Base-by-base conservation (phyloP, 2,797 vertebrate genomes). In the Alcedo quadribrachys region DNA sequence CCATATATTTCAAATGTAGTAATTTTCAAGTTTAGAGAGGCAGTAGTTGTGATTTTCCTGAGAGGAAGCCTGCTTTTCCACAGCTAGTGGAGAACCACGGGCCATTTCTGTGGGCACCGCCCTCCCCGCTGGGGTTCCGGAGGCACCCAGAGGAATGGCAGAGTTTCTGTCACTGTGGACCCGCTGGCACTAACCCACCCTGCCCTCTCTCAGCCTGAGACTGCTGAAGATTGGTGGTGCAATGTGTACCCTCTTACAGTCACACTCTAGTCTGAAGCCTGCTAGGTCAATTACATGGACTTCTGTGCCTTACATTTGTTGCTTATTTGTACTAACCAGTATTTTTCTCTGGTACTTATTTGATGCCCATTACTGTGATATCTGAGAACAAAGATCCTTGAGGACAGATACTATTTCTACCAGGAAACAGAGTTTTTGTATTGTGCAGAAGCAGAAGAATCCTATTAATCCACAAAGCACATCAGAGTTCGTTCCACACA, bases 301-400 rank as follows among this genome's bases (percentile, higher is more conserved):
- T 65, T 82, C 73, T 85, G 85, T 15, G 76, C 24, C 71, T 88
- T 74, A 90, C 91, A 95, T 96, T 96, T 96, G 95, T 88, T 95
- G 90, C 46, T 95, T 35, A 92, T 96, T 95, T 96, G 66, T 62
- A 82, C 43, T 90, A 92, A 83, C 22, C 50, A 76, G 28, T 63
- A 13, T 24, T 90, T 48, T 68, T 80, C 62, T 93, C 90, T 96
- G 94, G 86, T 92, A 18, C 58, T 80, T 82, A 60, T 94, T 92
- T 95, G 89, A 87, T 89, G 76, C 18, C 25, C 69, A 58, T 94
- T 94, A 85, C 87, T 90, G 73, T 93, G 88, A 87, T 89, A 95
- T 92, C 86, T 85, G 96, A 95, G 94, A 96, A 92, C 71, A 89
- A 85, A 78, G 93, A 89, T 85, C 92, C 75, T 75, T 92, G 73